phyloP scores from a whole-genome alignment of 2,113 vertebrate genomes.

The Pyrgilauda ruficollis region DNA sequence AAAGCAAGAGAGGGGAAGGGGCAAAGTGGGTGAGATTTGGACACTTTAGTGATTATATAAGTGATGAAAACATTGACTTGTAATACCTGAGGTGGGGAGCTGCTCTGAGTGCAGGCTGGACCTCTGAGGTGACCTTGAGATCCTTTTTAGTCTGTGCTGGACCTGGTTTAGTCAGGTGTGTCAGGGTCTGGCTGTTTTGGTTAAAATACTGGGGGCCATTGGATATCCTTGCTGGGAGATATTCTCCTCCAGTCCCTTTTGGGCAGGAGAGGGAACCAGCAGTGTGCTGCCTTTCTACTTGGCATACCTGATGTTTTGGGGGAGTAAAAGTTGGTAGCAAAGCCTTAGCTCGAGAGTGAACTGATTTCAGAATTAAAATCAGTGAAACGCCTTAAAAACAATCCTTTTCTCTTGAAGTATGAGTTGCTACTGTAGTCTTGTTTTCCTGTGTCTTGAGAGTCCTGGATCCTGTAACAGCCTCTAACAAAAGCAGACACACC shows the following conservation, averaged over 20 bases:
- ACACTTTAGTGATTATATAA: background rate
- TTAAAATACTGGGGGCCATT: background rate
- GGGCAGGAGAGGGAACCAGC: background rate
- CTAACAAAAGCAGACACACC: background rate
- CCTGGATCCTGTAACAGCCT: background rate
- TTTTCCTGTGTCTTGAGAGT: background rate
- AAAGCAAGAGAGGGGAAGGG: background rate
- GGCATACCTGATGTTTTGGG: accelerated
- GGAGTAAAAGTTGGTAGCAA: background rate
- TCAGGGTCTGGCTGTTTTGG: background rate
- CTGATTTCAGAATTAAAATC: background rate
- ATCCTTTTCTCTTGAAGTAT: background rate
- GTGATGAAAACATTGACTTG: background rate
- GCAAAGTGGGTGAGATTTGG: background rate
- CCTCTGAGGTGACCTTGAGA: background rate
- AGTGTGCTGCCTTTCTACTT: background rate
- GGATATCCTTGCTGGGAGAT: background rate
- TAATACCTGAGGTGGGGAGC: background rate
- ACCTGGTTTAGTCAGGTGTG: background rate
- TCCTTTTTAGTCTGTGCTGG: background rate
- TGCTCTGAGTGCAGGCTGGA: background rate
- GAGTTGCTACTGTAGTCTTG: background rate
- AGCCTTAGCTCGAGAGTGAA: background rate
- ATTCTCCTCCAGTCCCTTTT: background rate
- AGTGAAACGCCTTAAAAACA: background rate